Base-by-base conservation (phyloP, 2,797 vertebrate species). In the Tapera naevia region DNA sequence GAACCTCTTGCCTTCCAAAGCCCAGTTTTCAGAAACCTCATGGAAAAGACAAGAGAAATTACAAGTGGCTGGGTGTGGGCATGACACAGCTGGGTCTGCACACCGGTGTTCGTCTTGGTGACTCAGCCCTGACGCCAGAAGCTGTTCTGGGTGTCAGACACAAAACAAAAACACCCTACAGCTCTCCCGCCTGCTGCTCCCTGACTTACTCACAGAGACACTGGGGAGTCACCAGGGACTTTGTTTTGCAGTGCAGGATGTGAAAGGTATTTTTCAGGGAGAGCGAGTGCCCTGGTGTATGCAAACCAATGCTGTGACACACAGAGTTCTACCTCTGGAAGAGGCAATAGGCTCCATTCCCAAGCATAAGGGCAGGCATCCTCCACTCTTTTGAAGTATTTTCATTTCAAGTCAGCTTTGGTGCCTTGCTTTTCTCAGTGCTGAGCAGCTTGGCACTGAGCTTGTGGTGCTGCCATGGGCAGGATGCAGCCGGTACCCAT, bases 251-350 rank as follows among this genome's bases (percentile, higher is more conserved):
- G 5, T 30, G 39, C 65, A 33, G 56, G 32, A 8, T 80, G 39
- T 3, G 9, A 39, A 66, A 67, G 13, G 30, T 10, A 10, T 71
- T 2, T 0, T 4, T 65, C 32, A 28, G 2, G 17, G 50, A 17
- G 53, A 70, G n/a, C 0, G 7, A 53, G 16, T 25, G 46, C 9
- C 5, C 12, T 2, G 3, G 5, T 25, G 45, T 0, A 0, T 39
- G 37, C 39, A 32, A 32, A 5, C 9, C 23, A 33, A 7, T 0
- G 1, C 41, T 24, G 22, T 21, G n/a, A 28, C 8, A 11, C 0
- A 1, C 27, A 64, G 66, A 2, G 46, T 85, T 70, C 54, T 37
- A 74, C 25, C 67, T 48, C 28, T 79, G 75, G 48, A 46, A 70
- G 37, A 75, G 21, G 27, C 25, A 28, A 50, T 27, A 53, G 24